Base-by-base conservation (phyloP, 2,113 vertebrate genomes). In the Dromiciops gliroides region DNA sequence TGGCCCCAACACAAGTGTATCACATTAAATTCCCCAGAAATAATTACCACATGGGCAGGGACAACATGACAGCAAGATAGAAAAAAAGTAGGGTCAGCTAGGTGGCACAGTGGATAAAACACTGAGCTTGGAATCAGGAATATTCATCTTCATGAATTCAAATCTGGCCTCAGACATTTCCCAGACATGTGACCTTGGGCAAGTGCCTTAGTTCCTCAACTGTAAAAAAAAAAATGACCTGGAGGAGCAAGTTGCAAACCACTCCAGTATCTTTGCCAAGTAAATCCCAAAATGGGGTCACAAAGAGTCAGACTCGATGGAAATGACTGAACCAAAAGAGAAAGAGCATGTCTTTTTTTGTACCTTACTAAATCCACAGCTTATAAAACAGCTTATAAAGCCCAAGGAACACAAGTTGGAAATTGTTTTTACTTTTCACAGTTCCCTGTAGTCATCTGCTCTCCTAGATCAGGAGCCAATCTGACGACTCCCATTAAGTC, bases 131-230 rank as follows among this genome's bases (percentile, higher is more conserved):
- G 3, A 14, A 67, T 67, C 11, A 67, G 60, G 31, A 37, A 67
- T 37, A 37, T 2, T 67, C 31, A 14, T 14, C 60, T 67, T 37
- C 11, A 67, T 37, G 14, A 67, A 31, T 37, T 67, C 60, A 67
- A 67, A 67, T 67, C 1, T 2, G 9, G 31, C 12, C 31, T 16
- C 31, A 67, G 12, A 37, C 11, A 67, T 4, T 16, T 67, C 12
- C 31, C 37, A 37, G 11, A 0, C 16, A 14, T 4, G 12, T 37
- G 12, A 67, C 16, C 0, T 12, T 5, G 12, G 12, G 12, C 2
- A 37, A 67, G 0, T 67, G 12, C 60, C 31, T 37, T 4, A 11
- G 10, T 12, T 31, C 14, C 31, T 67, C 31, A 37, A 16, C 60
- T 37, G 31, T 37, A 37, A 67, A 53, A 50, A 16, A 37, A 67